These are phyloP conservation scores for Pseudochirops corinnae DNA, from an alignment of 2,797 vertebrate species.

Conservation along the genomic window DNA sequence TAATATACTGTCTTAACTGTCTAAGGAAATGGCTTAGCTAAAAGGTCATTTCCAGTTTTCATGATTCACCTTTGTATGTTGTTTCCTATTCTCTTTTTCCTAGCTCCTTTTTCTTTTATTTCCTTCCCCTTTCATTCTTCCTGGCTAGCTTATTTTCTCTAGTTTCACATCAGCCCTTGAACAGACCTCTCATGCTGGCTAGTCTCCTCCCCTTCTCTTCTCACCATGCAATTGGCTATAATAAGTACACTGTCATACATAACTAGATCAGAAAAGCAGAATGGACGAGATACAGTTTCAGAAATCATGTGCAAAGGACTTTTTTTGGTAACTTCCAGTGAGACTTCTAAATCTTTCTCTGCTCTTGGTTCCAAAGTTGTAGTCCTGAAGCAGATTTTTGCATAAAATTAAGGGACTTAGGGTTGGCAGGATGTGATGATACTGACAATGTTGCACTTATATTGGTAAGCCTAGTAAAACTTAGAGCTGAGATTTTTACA, in stretches of 20 bases:
- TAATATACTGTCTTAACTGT: background rate
- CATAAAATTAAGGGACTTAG: background rate
- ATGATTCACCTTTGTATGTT: background rate
- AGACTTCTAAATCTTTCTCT: slow-evolving; percentile 5
- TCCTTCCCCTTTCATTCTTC: background rate
- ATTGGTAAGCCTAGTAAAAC: background rate
- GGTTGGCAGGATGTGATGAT: background rate
- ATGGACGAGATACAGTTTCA: background rate
- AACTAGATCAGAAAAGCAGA: slow-evolving; percentile 7
- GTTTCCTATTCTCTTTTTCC: background rate
- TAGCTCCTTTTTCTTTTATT: background rate
- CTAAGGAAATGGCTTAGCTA: background rate
- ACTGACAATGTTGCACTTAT: background rate
- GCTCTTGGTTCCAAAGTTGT: slow-evolving; percentile 23
- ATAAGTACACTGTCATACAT: background rate
- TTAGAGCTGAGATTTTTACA: slow-evolving; percentile 18
- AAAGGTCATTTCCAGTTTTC: background rate
- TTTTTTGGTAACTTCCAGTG: background rate
- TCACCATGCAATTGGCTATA: background rate
- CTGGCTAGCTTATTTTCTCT: background rate
- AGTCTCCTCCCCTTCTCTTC: background rate
- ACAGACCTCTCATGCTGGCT: background rate
- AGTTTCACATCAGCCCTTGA: background rate
- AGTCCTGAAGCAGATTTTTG: background rate
- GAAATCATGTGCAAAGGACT: background rate